These are phyloP conservation scores for Delichon dasypus DNA, from an alignment of 2,797 vertebrate species.

Conservation along the genomic window DNA sequence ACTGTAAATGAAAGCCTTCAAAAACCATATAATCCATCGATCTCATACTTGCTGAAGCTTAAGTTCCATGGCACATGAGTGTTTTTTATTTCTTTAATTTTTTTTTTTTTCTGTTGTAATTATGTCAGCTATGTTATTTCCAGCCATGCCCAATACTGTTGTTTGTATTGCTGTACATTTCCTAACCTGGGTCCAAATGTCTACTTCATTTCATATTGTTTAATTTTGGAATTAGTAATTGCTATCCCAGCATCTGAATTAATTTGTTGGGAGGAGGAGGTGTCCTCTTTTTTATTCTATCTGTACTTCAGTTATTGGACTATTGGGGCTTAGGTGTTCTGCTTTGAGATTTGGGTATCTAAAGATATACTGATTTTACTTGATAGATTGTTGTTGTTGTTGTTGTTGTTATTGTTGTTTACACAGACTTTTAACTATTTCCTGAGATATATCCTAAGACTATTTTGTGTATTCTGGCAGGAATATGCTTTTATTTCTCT, in stretches of 20 bases:
- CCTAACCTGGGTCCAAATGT: not conserved
- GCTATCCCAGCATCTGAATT: not conserved
- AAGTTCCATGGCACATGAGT: conserved; percentile 62
- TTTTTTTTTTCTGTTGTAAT: conserved; percentile 38
- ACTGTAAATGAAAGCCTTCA: conserved; percentile 71
- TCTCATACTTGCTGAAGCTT: conserved; percentile 73
- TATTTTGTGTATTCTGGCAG: not conserved
- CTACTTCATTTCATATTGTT: not conserved
- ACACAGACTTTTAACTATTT: not conserved
- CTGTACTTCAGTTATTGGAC: not conserved
- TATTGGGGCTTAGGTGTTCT: not conserved
- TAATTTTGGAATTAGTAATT: not conserved
- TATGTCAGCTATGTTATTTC: conserved; percentile 56
- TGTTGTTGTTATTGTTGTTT: not conserved
- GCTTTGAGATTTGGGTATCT: not conserved
- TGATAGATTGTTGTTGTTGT: not conserved
- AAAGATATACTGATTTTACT: not conserved
- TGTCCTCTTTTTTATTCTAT: not conserved
- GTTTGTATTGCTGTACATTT: conserved; percentile 24
- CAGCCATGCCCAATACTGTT: conserved; percentile 32
- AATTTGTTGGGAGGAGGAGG: not conserved
- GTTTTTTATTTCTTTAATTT: conserved; percentile 51
- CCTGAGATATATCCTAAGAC: not conserved
- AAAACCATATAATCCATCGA: conserved; percentile 73
- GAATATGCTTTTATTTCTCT: not conserved